A percentile compares a stretch with the other conserved stretches of the same genome.
Conservation (phyloP, 1,140 invertebrate genomes). For the Drosophila ambigua region DNA sequence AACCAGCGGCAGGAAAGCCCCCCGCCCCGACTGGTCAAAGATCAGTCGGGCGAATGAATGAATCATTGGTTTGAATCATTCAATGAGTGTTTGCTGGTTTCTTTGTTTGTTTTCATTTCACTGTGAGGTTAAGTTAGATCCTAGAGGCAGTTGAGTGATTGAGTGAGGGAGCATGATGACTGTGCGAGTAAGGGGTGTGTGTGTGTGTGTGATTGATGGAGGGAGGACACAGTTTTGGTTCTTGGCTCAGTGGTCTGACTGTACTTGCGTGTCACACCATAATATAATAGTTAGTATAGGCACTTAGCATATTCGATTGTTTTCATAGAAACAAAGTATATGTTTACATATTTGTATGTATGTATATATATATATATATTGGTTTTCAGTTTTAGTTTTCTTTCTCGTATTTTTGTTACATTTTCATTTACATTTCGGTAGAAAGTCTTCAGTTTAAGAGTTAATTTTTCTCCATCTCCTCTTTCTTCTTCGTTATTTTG, state of each 20-base stretch:
- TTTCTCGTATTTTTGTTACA: conserved; percentile 34
- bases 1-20: too few species aligned
- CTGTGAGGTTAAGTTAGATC: not conserved
- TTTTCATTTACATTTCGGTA: conserved; percentile 57
- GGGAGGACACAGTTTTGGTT: conserved; percentile 20
- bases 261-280: conserved; percentile 35
- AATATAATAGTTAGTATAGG: conserved; percentile 75
- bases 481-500: conserved; percentile 25
- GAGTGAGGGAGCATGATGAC: not conserved
- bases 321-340: conserved; percentile 80
- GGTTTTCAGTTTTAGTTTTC: conserved; percentile 42
- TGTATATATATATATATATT: conserved; percentile 26
- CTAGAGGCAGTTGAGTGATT: conserved; percentile 34
- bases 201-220: not conserved
- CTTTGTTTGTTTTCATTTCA: not conserved
- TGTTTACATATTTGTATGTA: conserved; percentile 47
- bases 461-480: conserved; percentile 44
- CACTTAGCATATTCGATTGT: conserved; percentile 81
- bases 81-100: conserved; percentile 1
- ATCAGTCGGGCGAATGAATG: conserved; percentile 13
- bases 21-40: not conserved
- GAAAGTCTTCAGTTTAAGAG: conserved; percentile 63
- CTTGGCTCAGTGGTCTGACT: conserved; percentile 40
- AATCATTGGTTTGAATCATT: not conserved
- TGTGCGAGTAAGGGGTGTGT: not conserved